Evolutionary conservation across 37 sponge, comb jelly and placozoan species (phyloP).

Genomic region (Ianthella basta): DNA sequence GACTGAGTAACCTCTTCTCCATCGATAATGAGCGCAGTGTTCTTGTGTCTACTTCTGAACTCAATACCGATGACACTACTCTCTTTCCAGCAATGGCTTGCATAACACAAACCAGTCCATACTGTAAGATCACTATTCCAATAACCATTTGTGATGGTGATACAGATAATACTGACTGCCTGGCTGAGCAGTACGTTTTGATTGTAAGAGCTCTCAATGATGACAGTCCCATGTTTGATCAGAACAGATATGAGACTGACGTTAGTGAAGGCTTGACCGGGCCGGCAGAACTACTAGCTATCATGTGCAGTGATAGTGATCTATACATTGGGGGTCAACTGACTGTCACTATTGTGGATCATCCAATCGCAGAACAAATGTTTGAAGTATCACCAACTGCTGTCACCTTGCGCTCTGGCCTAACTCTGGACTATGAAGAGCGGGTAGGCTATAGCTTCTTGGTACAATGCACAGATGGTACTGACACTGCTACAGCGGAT

Average conservation of each 20-base stretch:
- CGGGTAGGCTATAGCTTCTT: slow-evolving; percentile 28
- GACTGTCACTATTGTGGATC: not conserved
- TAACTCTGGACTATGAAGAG: slow-evolving; percentile 56
- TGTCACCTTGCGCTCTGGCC: not conserved
- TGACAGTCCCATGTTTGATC: slow-evolving; percentile 46
- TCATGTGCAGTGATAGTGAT: slow-evolving; percentile 68
- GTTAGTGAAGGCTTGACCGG: slow-evolving; percentile 24
- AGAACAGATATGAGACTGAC: slow-evolving; percentile 19
- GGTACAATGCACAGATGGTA: slow-evolving; percentile 52
- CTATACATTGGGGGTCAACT: slow-evolving; percentile 21
- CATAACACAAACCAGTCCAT: not conserved
- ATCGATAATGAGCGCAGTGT: not conserved
- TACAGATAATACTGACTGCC: not conserved
- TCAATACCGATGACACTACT: not conserved
- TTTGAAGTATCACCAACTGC: not conserved
- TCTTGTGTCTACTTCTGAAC: not conserved
- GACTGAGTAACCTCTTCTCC: not conserved
- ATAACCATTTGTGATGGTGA: not conserved
- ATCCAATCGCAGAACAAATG: not conserved
- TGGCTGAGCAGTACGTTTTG: not conserved
- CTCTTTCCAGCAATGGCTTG: not conserved
- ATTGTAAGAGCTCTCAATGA: slow-evolving; percentile 43
- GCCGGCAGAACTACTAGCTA: slow-evolving; percentile 5
- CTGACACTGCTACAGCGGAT: slow-evolving; percentile 17
- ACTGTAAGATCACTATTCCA: not conserved